Conservation (phyloP, 2,888 invertebrate genomes). For the Torymus tubicola region DNA sequence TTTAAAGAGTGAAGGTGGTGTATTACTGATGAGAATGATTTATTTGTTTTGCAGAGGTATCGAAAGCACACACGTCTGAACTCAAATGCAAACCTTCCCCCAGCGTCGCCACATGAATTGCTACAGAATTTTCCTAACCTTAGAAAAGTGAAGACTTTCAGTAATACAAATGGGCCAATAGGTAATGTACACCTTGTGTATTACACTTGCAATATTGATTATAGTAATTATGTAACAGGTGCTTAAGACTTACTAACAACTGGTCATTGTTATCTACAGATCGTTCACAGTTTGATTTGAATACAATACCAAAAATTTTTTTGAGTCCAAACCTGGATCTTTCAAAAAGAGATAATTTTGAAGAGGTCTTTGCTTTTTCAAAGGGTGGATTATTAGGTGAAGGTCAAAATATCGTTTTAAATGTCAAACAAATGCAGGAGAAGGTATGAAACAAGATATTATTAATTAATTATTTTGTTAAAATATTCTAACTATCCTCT, state of each 20-base stretch:
- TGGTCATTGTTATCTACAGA: constrained; percentile 73
- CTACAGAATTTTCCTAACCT: constrained; percentile 76
- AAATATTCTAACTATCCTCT: constrained; percentile 32
- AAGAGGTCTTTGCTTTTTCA: constrained; percentile 87
- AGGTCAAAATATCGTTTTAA: constrained; percentile 67
- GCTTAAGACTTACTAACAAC: constrained; percentile 27
- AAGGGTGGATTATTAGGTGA: constrained; percentile 78
- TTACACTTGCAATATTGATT: background rate
- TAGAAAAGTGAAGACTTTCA: constrained; percentile 74
- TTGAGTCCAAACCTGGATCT: constrained; percentile 87
- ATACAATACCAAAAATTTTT: constrained; percentile 90
- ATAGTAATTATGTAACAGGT: constrained; percentile 6
- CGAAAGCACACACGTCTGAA: constrained; percentile 77
- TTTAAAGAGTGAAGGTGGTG: background rate
- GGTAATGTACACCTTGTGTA: constrained; percentile 54
- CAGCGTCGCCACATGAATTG: constrained; percentile 72
- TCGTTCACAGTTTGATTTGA: constrained; percentile 77
- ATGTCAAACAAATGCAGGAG: constrained; percentile 86
- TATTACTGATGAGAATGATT: background rate
- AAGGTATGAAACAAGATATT: constrained; percentile 77
- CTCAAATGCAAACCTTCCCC: constrained; percentile 67
- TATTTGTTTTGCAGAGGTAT: constrained; percentile 74
- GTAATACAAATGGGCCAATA: constrained; percentile 65
- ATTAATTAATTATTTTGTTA: constrained; percentile 22
- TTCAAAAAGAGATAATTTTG: constrained; percentile 88